phyloP scores from a whole-genome alignment of 2,888 invertebrate genomes.

The Emmelina monodactyla region DNA sequence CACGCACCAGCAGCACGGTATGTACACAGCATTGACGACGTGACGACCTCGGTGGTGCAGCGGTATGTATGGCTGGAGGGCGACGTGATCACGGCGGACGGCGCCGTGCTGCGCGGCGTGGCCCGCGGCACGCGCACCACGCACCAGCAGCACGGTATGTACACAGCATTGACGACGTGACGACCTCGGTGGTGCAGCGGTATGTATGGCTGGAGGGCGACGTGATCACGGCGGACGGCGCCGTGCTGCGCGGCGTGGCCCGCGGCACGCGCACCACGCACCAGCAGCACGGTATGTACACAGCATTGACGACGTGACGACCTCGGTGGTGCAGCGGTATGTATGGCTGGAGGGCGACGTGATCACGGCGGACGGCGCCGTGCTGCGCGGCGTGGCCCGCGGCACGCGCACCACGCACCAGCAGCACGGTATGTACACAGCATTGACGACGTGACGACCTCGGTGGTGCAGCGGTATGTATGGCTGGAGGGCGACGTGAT shows the following conservation, averaged over 20 bases:
- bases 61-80: no score
- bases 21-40: background rate
- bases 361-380: constrained; percentile 11
- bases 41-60: no score
- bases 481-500: no score
- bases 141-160: background rate
- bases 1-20: background rate
- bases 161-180: background rate
- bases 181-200: no score
- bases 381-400: background rate
- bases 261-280: background rate
- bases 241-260: background rate
- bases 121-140: background rate
- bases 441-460: no score
- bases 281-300: background rate
- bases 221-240: constrained; percentile 13
- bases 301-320: background rate
- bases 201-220: no score
- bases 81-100: constrained; percentile 14
- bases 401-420: background rate
- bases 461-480: no score
- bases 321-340: no score
- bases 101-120: background rate
- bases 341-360: no score
- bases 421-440: background rate